Conservation (phyloP, 2,888 invertebrate species). For the Lamellibrachia columna region DNA sequence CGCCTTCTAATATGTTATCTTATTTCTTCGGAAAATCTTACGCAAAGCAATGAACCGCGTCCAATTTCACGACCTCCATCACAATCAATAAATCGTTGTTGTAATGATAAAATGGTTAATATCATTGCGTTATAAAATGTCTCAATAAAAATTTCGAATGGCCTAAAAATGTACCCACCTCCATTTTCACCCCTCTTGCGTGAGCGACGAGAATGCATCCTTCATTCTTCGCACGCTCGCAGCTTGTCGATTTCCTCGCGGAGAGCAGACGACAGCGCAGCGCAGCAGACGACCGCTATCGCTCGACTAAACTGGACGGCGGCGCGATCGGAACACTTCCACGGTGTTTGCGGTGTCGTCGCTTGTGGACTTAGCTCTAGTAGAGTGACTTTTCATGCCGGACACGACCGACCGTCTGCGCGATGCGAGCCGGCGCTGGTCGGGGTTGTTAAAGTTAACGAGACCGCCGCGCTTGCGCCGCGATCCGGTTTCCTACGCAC, state of each 20-base stretch:
- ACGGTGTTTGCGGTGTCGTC: background rate
- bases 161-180: background rate
- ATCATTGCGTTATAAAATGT: background rate
- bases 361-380: slow-evolving; percentile 2
- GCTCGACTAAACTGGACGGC: background rate
- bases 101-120: background rate
- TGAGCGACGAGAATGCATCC: background rate
- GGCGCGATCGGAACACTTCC: background rate
- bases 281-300: background rate
- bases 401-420: background rate
- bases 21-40: background rate
- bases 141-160: background rate
- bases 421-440: background rate
- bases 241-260: background rate
- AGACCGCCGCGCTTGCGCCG: background rate
- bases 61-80: background rate
- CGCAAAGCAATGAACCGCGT: background rate
- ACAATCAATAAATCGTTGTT: background rate
- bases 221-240: background rate
- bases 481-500: slow-evolving; percentile 1
- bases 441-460: background rate
- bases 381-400: slow-evolving; percentile 10
- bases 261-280: background rate
- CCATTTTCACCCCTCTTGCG: slow-evolving; percentile 3
- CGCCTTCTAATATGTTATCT: background rate